Base-by-base conservation (phyloP, 2,113 vertebrate genomes). In the Plecotus auritus region DNA sequence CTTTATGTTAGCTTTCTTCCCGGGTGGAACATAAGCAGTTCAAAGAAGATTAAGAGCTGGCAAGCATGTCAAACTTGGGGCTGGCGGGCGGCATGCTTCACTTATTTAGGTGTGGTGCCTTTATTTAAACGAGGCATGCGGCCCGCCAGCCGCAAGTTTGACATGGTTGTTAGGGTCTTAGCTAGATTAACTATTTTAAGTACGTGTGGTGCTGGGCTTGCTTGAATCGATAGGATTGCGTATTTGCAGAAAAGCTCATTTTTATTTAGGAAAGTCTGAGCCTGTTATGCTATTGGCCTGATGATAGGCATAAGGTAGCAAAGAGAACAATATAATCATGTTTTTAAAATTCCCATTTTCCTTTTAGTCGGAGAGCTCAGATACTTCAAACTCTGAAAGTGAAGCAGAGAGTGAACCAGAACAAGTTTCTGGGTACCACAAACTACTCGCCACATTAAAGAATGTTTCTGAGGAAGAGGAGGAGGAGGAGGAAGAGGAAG, bases 371-470 rank as follows among this genome's bases (percentile, higher is more conserved):
- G 98, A 98, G 17, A 98, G 98, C 92, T 99, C 99, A 30, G 98
- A 99, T 87, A 98, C 97, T 26, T 98, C 98, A 0, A 95, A 97
- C 35, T 91, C 94, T 59, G 99, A 99, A 77, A 98, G 97, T 0
- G 99, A 99, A 81, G 98, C 98, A 0, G 99, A 99, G 23, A 97
- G 97, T 61, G 99, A 99, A 93, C 97, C 97, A 61, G 99, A 99
- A 47, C 98, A 98, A 10, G 87, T 98, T 81, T 99, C 99, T 40
- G 99, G 99, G 4, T 99, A 99, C 95, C 98, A 99, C 91, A 99
- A 98, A 73, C 98, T 99, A n/a, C 98, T 99, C n/a, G 99, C 99
- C 85, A 99, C 99, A 0, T 97, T 99, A 66, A 98, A 97, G 93
- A 97, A 97, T 72, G 94, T 96, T 1, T 96, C 98, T 7, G 93